These are phyloP conservation scores for Hermaeophaga mercurialis DNA, from an alignment of 2,888 invertebrate species.

Conservation along the genomic window DNA sequence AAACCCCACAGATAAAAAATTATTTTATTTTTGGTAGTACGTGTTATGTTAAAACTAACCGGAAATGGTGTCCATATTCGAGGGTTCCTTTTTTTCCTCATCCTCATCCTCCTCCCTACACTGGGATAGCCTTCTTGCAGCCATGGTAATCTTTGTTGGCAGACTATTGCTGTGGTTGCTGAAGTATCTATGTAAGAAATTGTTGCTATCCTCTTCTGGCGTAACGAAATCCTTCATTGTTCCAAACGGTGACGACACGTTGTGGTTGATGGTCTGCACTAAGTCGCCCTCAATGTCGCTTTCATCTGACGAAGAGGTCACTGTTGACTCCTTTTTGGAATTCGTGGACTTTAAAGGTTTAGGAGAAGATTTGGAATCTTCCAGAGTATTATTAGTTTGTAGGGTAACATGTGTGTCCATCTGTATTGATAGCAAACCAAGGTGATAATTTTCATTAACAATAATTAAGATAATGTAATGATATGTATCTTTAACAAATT, in stretches of 20 bases:
- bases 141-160: conserved; percentile 66
- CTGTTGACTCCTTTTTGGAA: conserved; percentile 26
- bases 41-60: conserved; percentile 15
- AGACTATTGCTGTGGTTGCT: conserved; percentile 74
- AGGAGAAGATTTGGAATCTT: too few species aligned
- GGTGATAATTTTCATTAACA: too few species aligned
- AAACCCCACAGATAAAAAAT: too few species aligned
- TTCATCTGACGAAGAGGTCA: conserved; percentile 60
- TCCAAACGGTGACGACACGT: conserved; percentile 70
- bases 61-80: conserved; percentile 51
- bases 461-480: too few species aligned
- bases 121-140: conserved; percentile 75
- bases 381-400: conserved; percentile 17
- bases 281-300: conserved; percentile 68
- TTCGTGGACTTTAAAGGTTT: conserved; percentile 2
- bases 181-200: conserved; percentile 74
- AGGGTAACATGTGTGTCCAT: conserved; percentile 33
- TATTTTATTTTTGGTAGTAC: too few species aligned
- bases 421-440: too few species aligned
- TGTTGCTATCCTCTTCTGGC: conserved; percentile 59
- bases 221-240: conserved; percentile 69
- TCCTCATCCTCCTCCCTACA: conserved; percentile 86
- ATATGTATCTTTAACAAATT: too few species aligned
- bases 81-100: conserved; percentile 58
- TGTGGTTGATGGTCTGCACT: conserved; percentile 69